phyloP scores from a whole-genome alignment of 2,113 vertebrate genomes.

The Eonycteris spelaea region DNA sequence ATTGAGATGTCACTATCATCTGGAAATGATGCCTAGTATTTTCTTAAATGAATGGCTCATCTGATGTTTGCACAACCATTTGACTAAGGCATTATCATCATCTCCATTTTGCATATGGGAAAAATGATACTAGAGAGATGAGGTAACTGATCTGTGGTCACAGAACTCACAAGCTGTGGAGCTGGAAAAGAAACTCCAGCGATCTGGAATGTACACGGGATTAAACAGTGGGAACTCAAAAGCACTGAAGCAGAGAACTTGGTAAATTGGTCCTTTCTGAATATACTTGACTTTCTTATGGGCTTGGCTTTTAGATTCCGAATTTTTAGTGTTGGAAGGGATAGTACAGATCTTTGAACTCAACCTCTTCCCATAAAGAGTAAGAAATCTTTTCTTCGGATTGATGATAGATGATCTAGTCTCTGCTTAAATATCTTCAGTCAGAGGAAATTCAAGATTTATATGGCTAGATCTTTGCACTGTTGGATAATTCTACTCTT shows the following conservation, averaged over 20 bases:
- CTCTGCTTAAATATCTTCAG: neutral
- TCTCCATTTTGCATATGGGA: neutral
- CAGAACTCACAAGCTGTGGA: neutral
- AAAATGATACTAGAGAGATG: neutral
- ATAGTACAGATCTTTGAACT: neutral
- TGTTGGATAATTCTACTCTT: neutral
- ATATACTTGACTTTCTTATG: neutral
- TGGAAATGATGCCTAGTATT: neutral
- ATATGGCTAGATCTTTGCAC: neutral
- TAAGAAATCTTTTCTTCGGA: neutral
- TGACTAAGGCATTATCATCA: neutral
- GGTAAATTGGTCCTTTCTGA: neutral
- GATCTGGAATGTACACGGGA: neutral
- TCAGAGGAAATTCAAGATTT: neutral
- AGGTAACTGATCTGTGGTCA: neutral
- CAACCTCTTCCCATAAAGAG: neutral
- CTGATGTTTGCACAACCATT: neutral
- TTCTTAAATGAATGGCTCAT: neutral
- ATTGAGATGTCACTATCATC: neutral
- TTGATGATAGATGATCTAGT: neutral
- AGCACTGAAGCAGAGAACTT: neutral
- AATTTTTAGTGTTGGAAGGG: neutral
- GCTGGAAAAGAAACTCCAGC: neutral
- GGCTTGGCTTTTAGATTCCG: neutral
- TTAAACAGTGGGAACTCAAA: neutral